These are phyloP conservation scores for Pantala flavescens DNA, from an alignment of 1,140 invertebrate species.

Conservation along the genomic window DNA sequence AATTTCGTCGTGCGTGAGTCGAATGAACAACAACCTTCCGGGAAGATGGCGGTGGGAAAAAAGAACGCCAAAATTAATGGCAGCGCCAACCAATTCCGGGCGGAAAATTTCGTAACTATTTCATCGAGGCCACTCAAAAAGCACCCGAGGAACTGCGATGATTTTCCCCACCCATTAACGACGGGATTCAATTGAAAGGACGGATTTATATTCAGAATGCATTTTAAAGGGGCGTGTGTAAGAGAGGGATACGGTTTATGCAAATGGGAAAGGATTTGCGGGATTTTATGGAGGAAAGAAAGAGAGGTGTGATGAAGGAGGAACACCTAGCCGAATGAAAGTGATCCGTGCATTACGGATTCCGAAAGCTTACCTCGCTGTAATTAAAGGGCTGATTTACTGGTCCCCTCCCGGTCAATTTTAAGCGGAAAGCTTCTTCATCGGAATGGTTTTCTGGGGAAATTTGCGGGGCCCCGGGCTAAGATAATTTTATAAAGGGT, in stretches of 20 bases:
- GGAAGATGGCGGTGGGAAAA: neutral
- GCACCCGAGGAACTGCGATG: neutral
- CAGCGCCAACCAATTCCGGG: neutral
- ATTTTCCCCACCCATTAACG: neutral
- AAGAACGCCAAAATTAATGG: neutral
- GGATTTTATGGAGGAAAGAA: neutral
- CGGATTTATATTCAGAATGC: slow-evolving; percentile 9
- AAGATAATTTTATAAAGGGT: too few relatives aligned
- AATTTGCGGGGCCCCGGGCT: too few relatives aligned
- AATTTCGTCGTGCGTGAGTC: too few relatives aligned
- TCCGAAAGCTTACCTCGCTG: neutral
- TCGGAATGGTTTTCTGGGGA: too few relatives aligned
- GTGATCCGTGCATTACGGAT: neutral
- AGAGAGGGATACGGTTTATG: neutral
- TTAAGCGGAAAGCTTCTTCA: too few relatives aligned
- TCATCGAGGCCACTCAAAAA: neutral
- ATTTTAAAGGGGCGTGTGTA: neutral
- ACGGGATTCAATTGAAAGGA: neutral
- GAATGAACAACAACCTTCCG: neutral
- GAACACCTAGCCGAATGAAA: neutral
- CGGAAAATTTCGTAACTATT: neutral
- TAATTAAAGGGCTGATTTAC: neutral
- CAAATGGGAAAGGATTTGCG: neutral
- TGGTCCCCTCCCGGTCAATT: too few relatives aligned
- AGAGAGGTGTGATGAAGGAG: neutral